Base-by-base conservation (phyloP, 1,140 invertebrate species). In the Nautilus pompilius region DNA sequence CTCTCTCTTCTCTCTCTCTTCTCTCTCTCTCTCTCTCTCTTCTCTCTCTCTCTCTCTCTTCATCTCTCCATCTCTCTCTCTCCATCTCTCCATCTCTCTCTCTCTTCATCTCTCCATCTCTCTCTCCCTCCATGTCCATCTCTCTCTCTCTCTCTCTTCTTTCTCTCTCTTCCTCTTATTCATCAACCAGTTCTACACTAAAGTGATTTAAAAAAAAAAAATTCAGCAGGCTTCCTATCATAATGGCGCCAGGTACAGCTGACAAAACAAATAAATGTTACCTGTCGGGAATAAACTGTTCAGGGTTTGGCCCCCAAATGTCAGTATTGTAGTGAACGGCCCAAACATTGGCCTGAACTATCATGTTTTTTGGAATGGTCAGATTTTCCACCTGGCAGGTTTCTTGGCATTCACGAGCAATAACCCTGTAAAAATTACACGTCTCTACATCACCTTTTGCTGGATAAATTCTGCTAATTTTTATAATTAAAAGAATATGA, bases 311-410 rank as follows among this genome's bases (percentile, higher is more conserved):
- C 20, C 82, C 81, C 82, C 81, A 84, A 17, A 80, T 65, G 6
- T 72, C 66, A 26, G 68, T 58, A 63, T 82, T 72, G 45, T 77
- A 75, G 60, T 84, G 83, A 29, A 84, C 54, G 29, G 75, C 71
- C 77, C 79, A 82, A 0, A 81, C 69, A 59, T 84, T 80, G 17
- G 77, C 79, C 30, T 78, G 75, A 5, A 84, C 73, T n/a, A 78
- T 59, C 63, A 74, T 77, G 0, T 78, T 81, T 15, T 75, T 67
- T 48, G 79, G 78, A 8, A 84, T 76, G 10, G 66, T 51, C 34
- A 79, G 56, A 2, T 72, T 72, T 5, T 74, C 69, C 20, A 83
- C 66, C n/a, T 57, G 69, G 8, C 75, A 76, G 1, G 68, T 60
- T 20, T 76, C 71, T 71, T 77, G 77, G 60, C 81, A 83, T 49